Percentiles rank a stretch among this genome's conserved stretches.
phyloP scores from a whole-genome alignment of 1,140 invertebrate genomes.

The Coenobita brevimanus region DNA sequence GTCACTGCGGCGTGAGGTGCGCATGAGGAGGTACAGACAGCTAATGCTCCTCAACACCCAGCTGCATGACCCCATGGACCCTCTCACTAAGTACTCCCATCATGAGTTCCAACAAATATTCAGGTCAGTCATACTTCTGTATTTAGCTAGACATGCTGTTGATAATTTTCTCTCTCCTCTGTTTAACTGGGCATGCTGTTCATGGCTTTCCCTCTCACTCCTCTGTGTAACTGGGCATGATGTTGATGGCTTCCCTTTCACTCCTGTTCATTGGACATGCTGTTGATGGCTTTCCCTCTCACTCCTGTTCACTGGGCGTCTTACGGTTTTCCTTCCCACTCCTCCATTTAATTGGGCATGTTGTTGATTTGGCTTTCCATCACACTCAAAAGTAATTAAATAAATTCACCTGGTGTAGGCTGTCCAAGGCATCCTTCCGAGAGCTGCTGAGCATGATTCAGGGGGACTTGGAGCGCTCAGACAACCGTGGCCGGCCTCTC shows the following conservation, averaged over 20 bases:
- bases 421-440: conserved; percentile 38
- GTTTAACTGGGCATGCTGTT: not conserved
- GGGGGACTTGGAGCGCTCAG: conserved; percentile 38
- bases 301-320: too few species aligned
- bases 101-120: conserved; percentile 38
- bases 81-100: conserved; percentile 34
- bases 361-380: not conserved
- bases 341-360: too few species aligned
- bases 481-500: conserved; percentile 56
- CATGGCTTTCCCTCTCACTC: not conserved
- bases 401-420: not conserved
- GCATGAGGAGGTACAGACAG: conserved; percentile 50
- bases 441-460: conserved; percentile 48
- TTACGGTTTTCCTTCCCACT: too few species aligned
- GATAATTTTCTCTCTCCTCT: not conserved
- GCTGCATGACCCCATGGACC: conserved; percentile 37
- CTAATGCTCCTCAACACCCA: conserved; percentile 22
- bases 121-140: not conserved
- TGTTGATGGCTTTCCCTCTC: too few species aligned
- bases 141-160: not conserved
- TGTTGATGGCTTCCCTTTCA: too few species aligned
- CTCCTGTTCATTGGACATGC: too few species aligned
- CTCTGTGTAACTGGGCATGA: too few species aligned
- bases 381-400: too few species aligned
- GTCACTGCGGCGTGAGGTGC: conserved; percentile 37